phyloP scores from a whole-genome alignment of 2,888 invertebrate genomes.

The Caenorhabditis imperialis region DNA sequence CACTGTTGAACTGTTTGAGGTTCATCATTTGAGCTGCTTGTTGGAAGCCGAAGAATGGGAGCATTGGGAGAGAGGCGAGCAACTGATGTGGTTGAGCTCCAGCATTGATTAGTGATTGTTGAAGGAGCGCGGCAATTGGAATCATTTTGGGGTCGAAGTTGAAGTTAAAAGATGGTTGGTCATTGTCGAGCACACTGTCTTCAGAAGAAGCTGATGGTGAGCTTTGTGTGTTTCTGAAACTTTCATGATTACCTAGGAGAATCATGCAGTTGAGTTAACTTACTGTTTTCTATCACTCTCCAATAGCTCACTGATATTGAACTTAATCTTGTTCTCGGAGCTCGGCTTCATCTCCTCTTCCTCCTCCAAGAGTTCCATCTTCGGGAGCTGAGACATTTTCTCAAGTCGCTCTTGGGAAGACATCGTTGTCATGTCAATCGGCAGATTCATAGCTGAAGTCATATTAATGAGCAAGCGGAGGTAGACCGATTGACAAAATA shows the following conservation, averaged over 20 bases:
- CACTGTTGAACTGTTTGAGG: constrained; percentile 17
- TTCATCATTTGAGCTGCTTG: constrained; percentile 28
- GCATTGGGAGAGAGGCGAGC: constrained; percentile 23
- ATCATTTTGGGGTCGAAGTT: constrained; percentile 34
- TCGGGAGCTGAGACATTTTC: constrained; percentile 36
- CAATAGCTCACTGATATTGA: constrained; percentile 57
- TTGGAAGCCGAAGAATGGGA: constrained; percentile 38
- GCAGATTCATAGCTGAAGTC: constrained; percentile 42
- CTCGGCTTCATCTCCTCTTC: constrained; percentile 30
- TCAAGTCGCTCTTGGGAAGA: constrained; percentile 50
- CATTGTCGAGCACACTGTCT: constrained; percentile 23
- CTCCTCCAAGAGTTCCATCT: constrained; percentile 17
- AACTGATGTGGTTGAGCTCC: constrained; percentile 13
- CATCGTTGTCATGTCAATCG: constrained; percentile 53
- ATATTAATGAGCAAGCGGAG: background rate
- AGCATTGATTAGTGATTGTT: constrained; percentile 32
- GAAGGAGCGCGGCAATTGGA: constrained; percentile 38
- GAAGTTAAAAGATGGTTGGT: constrained; percentile 14
- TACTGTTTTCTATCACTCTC: constrained; percentile 52
- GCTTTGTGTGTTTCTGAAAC: constrained; percentile 59
- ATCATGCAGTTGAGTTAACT: constrained; percentile 13
- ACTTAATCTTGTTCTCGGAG: constrained; percentile 29
- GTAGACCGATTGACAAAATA: background rate
- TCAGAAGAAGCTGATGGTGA: constrained; percentile 67
- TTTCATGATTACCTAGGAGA: background rate